These are phyloP conservation scores for Colistium nudipinnis DNA, from an alignment of 2,113 vertebrate species.

Conservation along the genomic window DNA sequence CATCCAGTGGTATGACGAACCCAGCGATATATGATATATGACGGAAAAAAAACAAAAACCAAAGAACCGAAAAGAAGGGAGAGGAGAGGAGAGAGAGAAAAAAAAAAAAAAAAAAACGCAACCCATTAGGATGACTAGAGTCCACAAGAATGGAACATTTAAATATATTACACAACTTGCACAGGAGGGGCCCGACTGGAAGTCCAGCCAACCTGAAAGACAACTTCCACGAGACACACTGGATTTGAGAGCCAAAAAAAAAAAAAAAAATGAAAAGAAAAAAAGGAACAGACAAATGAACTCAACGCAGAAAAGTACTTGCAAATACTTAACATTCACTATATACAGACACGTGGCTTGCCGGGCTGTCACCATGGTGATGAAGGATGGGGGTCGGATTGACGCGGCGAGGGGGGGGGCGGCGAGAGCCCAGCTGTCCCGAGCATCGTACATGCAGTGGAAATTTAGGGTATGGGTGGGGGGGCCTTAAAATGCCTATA, in stretches of 20 bases:
- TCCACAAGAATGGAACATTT: conserved; percentile 87
- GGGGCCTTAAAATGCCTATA: conserved; percentile 85
- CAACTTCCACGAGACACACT: conserved; percentile 81
- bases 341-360: conserved; percentile 89
- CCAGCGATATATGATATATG: conserved; percentile 66
- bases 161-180: conserved; percentile 81
- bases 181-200: conserved; percentile 62
- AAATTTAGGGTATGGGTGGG: conserved; percentile 64
- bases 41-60: conserved; percentile 45
- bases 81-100: too few species aligned
- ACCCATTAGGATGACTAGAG: conserved; percentile 54
- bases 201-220: conserved; percentile 70
- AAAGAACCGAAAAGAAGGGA: too few species aligned
- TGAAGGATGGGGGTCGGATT: conserved; percentile 69
- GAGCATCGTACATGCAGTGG: conserved; percentile 95
- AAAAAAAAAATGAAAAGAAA: conserved; percentile 65
- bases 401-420: conserved; percentile 51
- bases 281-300: conserved; percentile 59
- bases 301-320: conserved; percentile 81
- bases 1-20: conserved; percentile 82
- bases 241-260: conserved; percentile 68
- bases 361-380: conserved; percentile 83
- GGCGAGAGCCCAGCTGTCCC: conserved; percentile 85
- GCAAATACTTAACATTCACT: conserved; percentile 94
- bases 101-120: conserved; percentile 26